Conservation (phyloP, 2,113 vertebrate species). For the Apaloderma vittatum region DNA sequence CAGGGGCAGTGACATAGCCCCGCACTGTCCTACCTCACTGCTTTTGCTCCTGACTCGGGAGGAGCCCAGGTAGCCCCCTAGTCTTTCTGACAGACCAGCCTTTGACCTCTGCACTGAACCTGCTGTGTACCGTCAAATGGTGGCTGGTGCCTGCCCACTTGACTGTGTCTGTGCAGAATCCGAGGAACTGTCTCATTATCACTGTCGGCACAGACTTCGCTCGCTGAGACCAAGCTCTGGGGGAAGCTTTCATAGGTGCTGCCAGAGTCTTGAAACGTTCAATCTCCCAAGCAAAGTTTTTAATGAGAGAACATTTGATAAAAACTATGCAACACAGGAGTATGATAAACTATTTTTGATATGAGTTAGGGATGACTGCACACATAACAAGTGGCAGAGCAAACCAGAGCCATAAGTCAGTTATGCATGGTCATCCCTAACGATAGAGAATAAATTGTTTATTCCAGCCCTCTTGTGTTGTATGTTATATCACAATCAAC, state of each 20-base stretch:
- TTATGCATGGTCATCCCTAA: conserved; percentile 46
- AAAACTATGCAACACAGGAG: not conserved
- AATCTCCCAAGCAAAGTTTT: not conserved
- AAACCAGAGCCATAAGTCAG: conserved; percentile 37
- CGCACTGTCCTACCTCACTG: not conserved
- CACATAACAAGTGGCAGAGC: conserved; percentile 34
- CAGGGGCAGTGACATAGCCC: not conserved
- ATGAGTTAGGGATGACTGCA: conserved; percentile 12
- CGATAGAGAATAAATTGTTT: conserved; percentile 63
- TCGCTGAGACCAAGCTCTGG: not conserved
- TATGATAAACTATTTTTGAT: conserved; percentile 21
- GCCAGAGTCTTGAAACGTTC: not conserved
- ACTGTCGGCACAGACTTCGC: not conserved
- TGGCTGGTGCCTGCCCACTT: not conserved
- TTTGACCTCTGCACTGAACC: not conserved
- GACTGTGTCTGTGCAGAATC: not conserved
- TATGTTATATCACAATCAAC: conserved; percentile 61
- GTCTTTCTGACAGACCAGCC: not conserved
- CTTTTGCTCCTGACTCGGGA: rapidly evolving
- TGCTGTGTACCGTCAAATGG: not conserved
- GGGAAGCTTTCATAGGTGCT: not conserved
- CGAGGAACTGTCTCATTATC: not conserved
- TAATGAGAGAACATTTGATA: not conserved
- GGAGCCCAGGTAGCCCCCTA: not conserved
- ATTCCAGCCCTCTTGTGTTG: conserved; percentile 41